These are phyloP conservation scores for Piscicola geometra DNA, from an alignment of 2,888 invertebrate genomes.

Conservation along the genomic window DNA sequence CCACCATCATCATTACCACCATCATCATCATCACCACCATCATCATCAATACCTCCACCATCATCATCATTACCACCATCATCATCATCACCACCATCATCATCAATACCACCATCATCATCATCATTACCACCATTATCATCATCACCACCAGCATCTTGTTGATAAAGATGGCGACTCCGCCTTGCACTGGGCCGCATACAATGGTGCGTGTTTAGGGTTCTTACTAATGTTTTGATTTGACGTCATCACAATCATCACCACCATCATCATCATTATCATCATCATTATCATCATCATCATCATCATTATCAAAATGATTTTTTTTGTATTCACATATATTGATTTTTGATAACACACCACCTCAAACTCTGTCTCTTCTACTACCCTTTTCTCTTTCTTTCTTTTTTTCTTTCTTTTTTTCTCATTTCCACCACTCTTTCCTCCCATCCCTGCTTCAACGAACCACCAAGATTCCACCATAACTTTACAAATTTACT, in stretches of 20 bases:
- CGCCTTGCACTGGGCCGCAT: slow-evolving; percentile 88
- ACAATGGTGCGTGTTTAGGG: slow-evolving; percentile 64
- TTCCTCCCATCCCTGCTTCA: no score
- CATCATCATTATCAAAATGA: neutral
- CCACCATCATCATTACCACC: no score
- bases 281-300: neutral
- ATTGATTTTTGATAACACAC: neutral
- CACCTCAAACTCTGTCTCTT: no score
- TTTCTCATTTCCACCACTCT: no score
- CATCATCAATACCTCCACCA: no score
- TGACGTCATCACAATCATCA: neutral
- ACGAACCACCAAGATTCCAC: no score
- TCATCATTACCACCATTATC: slow-evolving; percentile 82
- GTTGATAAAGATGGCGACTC: slow-evolving; percentile 89
- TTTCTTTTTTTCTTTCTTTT: no score
- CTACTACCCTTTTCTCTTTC: neutral
- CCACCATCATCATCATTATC: neutral
- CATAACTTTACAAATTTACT: no score
- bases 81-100: slow-evolving; percentile 22
- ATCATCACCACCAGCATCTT: slow-evolving; percentile 67
- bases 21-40: slow-evolving; percentile 5
- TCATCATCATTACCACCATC: slow-evolving; percentile 24
- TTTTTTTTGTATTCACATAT: slow-evolving; percentile 16
- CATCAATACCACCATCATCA: slow-evolving; percentile 74
- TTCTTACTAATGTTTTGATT: neutral